Evolutionary conservation across 1,140 invertebrate species (phyloP).

Genomic region (Psix sp.): DNA sequence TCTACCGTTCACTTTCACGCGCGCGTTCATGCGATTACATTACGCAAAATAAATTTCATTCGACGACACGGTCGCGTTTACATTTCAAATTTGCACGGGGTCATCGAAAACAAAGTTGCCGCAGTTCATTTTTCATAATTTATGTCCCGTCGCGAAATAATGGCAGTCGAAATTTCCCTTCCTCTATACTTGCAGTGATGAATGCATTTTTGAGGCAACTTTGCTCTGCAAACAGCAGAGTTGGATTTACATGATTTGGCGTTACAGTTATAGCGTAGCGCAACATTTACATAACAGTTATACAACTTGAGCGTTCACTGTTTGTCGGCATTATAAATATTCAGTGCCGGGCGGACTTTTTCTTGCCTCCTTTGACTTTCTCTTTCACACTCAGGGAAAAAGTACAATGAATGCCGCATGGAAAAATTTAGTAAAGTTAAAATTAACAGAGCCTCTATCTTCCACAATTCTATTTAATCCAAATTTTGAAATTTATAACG

Average conservation of each 20-base stretch:
- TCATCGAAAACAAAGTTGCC: constrained; percentile 32
- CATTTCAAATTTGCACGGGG: constrained; percentile 32
- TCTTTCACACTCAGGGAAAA: no score
- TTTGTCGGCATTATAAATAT: constrained; percentile 45
- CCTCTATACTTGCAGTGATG: constrained; percentile 13
- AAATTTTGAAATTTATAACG: no score
- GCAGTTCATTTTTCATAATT: constrained; percentile 49
- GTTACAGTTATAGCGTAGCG: constrained; percentile 31
- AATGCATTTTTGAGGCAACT: constrained; percentile 42
- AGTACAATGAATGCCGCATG: not conserved
- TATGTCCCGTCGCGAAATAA: constrained; percentile 32
- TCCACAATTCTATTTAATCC: no score
- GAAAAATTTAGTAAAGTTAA: no score
- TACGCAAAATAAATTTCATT: constrained; percentile 39
- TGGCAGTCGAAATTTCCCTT: constrained; percentile 20
- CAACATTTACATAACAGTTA: constrained; percentile 50
- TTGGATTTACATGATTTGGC: constrained; percentile 35
- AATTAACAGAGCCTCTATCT: not conserved
- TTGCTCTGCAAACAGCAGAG: constrained; percentile 23
- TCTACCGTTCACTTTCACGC: no score
- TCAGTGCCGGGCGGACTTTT: constrained; percentile 20
- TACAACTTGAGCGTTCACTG: constrained; percentile 27
- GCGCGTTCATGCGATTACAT: constrained; percentile 15
- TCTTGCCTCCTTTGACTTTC: constrained; percentile 16
- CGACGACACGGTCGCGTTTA: constrained; percentile 24